These are phyloP conservation scores for Andrena minutula DNA, from an alignment of 2,888 invertebrate species.

Conservation along the genomic window DNA sequence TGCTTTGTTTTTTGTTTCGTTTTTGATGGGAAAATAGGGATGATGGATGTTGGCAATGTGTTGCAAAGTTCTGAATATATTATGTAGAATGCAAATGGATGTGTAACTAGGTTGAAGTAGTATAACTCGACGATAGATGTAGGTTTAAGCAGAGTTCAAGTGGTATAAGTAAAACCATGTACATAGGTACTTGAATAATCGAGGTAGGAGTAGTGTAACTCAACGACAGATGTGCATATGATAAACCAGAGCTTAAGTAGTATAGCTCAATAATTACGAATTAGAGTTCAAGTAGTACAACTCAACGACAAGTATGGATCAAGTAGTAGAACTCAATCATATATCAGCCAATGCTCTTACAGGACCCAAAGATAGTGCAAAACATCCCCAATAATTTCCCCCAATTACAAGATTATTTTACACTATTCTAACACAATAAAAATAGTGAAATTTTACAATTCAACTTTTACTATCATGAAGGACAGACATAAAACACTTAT, in stretches of 20 bases:
- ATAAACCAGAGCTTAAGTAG: not conserved
- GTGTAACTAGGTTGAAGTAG: not conserved
- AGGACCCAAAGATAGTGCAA: not conserved
- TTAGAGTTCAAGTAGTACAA: not conserved
- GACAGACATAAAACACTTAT: not conserved
- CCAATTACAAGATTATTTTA: not conserved
- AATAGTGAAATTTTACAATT: too few species aligned
- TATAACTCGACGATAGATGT: not conserved
- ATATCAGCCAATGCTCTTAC: too few species aligned
- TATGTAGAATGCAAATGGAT: not conserved
- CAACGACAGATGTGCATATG: not conserved
- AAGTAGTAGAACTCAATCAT: not conserved
- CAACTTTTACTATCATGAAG: too few species aligned
- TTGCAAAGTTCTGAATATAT: not conserved
- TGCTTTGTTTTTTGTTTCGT: too few species aligned
- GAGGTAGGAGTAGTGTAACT: not conserved
- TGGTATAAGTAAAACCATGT: not conserved
- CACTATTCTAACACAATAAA: too few species aligned
- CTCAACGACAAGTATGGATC: not conserved
- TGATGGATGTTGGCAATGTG: not conserved
- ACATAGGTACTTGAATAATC: not conserved
- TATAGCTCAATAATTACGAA: not conserved
- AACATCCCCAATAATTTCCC: not conserved
- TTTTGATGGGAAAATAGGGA: too few species aligned
- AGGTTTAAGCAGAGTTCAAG: not conserved